A percentile compares a stretch with the other conserved stretches of the same genome.
phyloP scores from a whole-genome alignment of 1,140 invertebrate species.

The Drosophila lacteicornis region DNA sequence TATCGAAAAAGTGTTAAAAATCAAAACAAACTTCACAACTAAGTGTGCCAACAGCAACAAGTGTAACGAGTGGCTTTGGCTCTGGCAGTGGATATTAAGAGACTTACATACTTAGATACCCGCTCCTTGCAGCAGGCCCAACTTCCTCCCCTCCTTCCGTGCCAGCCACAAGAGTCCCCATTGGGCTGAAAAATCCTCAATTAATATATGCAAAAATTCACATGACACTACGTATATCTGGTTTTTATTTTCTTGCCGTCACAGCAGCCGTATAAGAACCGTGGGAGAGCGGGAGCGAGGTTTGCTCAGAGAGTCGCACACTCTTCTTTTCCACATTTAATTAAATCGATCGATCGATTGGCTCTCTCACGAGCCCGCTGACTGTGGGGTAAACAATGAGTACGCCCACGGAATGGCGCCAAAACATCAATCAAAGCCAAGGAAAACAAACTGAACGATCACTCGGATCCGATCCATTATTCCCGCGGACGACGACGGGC shows the following conservation, averaged over 20 bases:
- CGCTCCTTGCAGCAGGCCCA: not conserved
- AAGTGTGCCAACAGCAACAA: constrained; percentile 71
- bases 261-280: constrained; percentile 36
- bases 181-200: constrained; percentile 31
- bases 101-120: constrained; percentile 18
- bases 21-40: constrained; percentile 83
- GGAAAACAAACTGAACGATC: constrained; percentile 52
- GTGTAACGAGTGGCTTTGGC: constrained; percentile 43
- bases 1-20: constrained; percentile 76
- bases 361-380: constrained; percentile 11
- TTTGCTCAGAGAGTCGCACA: constrained; percentile 6
- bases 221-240: constrained; percentile 61
- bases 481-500: constrained; percentile 2
- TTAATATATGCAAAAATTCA: constrained; percentile 55
- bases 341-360: constrained; percentile 33
- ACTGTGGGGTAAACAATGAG: constrained; percentile 35
- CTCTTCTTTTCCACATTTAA: constrained; percentile 27
- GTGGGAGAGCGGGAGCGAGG: constrained; percentile 4
- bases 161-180: too few species aligned
- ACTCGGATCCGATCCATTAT: constrained; percentile 47
- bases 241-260: constrained; percentile 46
- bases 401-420: constrained; percentile 53
- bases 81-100: not conserved
- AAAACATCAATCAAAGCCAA: constrained; percentile 62
- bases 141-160: too few species aligned